phyloP scores from a whole-genome alignment of 2,888 invertebrate genomes.

The Orthonychiurus folsomi region DNA sequence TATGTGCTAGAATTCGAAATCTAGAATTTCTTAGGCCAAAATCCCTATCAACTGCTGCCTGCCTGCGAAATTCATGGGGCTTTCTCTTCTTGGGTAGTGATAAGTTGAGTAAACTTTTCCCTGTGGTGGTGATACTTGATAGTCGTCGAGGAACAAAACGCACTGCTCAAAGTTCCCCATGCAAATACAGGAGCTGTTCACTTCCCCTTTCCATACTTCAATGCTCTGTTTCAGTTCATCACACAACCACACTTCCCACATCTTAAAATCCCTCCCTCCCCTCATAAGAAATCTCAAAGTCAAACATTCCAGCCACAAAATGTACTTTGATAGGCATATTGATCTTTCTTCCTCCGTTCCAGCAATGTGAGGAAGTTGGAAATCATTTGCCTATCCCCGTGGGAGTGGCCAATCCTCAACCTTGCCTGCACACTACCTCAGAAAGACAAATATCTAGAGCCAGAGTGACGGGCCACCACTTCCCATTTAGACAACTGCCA shows the following conservation, averaged over 20 bases:
- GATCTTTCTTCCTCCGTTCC: background rate
- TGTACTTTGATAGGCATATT: background rate
- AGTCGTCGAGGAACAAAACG: background rate
- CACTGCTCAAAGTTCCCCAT: background rate
- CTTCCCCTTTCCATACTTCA: background rate
- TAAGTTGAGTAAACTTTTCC: background rate
- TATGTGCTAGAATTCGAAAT: too few relatives aligned
- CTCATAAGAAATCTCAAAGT: background rate
- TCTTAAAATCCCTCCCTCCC: background rate
- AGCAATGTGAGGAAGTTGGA: background rate
- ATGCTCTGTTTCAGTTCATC: background rate
- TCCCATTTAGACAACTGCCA: background rate
- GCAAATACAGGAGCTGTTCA: background rate
- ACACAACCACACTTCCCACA: background rate
- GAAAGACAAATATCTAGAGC: background rate
- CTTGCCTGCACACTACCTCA: background rate
- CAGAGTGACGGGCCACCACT: background rate
- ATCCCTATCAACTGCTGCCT: too few relatives aligned
- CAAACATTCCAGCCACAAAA: background rate
- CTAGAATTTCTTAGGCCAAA: too few relatives aligned
- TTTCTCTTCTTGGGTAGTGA: constrained; percentile 1
- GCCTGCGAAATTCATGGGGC: background rate
- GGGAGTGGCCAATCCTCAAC: background rate
- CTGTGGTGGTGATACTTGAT: background rate
- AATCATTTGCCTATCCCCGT: background rate